Evolutionary conservation across 2,797 vertebrate genomes (phyloP).

Genomic region (Phrynocephalus forsythii): DNA sequence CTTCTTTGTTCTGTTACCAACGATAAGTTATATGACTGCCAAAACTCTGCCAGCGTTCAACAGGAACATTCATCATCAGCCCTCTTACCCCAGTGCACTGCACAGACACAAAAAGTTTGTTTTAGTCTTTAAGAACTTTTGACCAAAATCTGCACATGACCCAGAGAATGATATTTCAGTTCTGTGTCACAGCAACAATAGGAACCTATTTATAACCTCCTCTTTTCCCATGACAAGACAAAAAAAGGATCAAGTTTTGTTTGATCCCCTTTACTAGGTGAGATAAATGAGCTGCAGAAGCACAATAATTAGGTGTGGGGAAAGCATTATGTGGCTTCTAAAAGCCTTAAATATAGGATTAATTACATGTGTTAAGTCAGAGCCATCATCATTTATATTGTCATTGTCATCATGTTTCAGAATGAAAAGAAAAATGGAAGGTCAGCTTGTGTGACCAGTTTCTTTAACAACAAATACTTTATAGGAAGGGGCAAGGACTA

Average conservation of each 20-base stretch:
- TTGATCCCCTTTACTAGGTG: background rate
- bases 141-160: background rate
- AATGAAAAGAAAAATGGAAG: background rate
- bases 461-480: background rate
- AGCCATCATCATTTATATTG: background rate
- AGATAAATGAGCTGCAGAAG: background rate
- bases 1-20: constrained; percentile 6
- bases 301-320: background rate
- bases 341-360: background rate
- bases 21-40: constrained; percentile 23
- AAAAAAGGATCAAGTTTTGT: background rate
- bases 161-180: background rate
- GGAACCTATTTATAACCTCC: background rate
- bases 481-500: background rate
- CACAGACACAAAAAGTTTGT: background rate
- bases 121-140: background rate
- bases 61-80: accelerated
- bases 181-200: background rate
- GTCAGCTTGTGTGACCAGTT: background rate
- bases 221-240: background rate
- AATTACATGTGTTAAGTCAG: background rate
- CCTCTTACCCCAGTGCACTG: background rate
- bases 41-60: constrained; percentile 3
- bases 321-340: background rate
- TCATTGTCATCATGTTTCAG: background rate